These are phyloP conservation scores for Clusia tigrina DNA, from an alignment of 2,888 invertebrate species.

Conservation along the genomic window DNA sequence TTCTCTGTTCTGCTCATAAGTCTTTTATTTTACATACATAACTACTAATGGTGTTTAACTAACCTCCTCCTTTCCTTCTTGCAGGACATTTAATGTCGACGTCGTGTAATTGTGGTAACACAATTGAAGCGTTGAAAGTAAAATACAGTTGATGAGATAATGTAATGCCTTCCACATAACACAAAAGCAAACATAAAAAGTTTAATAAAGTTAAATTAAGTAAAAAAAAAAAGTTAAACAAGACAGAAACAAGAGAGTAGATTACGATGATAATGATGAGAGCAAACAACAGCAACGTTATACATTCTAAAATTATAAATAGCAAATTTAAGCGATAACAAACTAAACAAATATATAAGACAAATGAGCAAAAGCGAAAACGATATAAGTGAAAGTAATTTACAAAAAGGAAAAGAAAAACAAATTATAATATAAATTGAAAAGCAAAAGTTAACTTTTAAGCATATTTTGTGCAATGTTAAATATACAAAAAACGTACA, in stretches of 20 bases:
- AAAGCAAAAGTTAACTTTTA: slow-evolving; percentile 30
- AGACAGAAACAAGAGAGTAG: no score
- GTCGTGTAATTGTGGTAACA: slow-evolving; percentile 44
- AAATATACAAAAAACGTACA: slow-evolving; percentile 41
- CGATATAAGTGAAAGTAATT: no score
- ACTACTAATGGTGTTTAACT: no score
- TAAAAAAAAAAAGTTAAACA: slow-evolving; percentile 29
- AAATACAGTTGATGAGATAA: slow-evolving; percentile 50
- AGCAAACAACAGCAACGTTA: slow-evolving; percentile 48
- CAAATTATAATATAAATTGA: no score
- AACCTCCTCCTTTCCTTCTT: slow-evolving; percentile 33
- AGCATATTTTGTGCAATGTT: slow-evolving; percentile 51
- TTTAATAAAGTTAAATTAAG: slow-evolving; percentile 27
- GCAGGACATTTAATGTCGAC: slow-evolving; percentile 63
- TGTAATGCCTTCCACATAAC: slow-evolving; percentile 43
- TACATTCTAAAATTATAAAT: slow-evolving; percentile 48
- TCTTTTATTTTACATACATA: no score
- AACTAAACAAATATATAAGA: no score
- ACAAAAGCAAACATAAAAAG: slow-evolving; percentile 20
- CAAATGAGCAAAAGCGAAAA: no score
- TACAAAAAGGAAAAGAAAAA: no score
- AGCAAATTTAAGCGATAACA: slow-evolving; percentile 21
- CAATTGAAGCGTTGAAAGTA: slow-evolving; percentile 50
- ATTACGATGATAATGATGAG: no score
- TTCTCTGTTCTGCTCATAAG: no score